Evolutionary conservation across 2,113 vertebrate species (phyloP), one percentile per base, ranked within the genome.

Genomic region (Poecilia latipinna): DNA sequence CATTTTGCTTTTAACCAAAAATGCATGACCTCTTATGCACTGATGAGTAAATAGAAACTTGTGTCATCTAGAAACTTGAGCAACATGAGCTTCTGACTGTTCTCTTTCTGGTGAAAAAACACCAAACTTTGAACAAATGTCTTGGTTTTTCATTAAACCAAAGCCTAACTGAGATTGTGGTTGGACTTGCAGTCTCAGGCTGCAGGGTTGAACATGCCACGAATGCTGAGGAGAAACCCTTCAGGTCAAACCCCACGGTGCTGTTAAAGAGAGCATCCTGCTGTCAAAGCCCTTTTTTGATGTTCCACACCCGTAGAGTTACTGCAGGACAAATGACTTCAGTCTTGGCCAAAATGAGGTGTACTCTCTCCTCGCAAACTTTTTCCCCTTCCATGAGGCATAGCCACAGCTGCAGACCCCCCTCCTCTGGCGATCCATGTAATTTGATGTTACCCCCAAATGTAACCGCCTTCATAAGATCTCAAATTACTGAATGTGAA

Each of bases 261-360:
- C 79, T 90, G 88, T 84, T 85, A 83, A 24, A 74, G 65, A 67
- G 76, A 29, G 65, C 85, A 73, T 81, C 76, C 32, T 42, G 82
- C 80, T 90, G 87, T 86, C 85, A 83, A 22, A 75, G 64, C 44
- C 44, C 44, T 37, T 74, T 33, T 62, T 37, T 66, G 54, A 68
- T 75, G 79, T 70, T 86, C 73, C 31, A 66, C 26, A 10, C 32
- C 24, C 29, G 60, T 66, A 44, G 78, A 88, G 89, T 91, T 92
- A 89, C 83, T 77, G 12, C 61, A 74, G 82, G 86, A 70, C 89
- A 88, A 82, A 80, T 74, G 33, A 75, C 64, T 83, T 28, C 28
- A 79, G 39, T 72, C 64, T 63, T 61, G 44, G 54, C 15, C 39
- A 72, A 68, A 70, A 65, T 37, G 39, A 68, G 73, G 65, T 39